A percentile compares a stretch with the other conserved stretches of the same genome.
These are phyloP conservation scores for Pantherophis guttatus DNA, from an alignment of 2,113 vertebrate genomes.

Conservation along the genomic window DNA sequence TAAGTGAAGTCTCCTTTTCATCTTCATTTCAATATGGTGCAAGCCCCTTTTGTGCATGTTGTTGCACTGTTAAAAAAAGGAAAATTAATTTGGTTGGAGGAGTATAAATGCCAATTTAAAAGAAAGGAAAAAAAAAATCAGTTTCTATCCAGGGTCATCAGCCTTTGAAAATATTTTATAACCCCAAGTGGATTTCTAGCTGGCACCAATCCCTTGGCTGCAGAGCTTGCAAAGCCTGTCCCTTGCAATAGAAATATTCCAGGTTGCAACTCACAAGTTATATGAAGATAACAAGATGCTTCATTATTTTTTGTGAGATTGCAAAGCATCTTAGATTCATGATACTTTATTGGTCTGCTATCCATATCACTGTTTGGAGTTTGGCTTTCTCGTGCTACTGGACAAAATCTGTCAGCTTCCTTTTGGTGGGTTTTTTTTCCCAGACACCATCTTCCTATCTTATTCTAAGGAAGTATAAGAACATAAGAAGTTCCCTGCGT, in stretches of 20 bases:
- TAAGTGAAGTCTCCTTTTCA: slow-evolving; percentile 2
- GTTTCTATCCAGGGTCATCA: not conserved
- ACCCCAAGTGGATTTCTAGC: not conserved
- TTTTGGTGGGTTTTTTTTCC: too few relatives aligned
- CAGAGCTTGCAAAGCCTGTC: not conserved
- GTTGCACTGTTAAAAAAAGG: slow-evolving; percentile 14
- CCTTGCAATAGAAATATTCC: not conserved
- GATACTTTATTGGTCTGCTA: not conserved
- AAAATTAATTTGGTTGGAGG: slow-evolving; percentile 11
- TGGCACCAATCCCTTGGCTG: not conserved
- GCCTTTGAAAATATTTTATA: not conserved
- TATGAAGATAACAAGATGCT: not conserved
- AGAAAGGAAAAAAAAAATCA: not conserved
- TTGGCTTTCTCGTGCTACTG: not conserved
- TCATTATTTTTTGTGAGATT: not conserved
- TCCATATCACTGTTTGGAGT: not conserved
- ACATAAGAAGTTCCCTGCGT: not conserved
- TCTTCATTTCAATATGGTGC: slow-evolving; percentile 30
- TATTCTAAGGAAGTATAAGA: not conserved
- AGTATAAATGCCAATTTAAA: not conserved
- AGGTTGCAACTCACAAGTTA: not conserved
- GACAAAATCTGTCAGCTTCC: not conserved
- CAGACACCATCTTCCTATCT: not conserved
- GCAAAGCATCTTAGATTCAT: not conserved
- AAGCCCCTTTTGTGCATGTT: slow-evolving; percentile 9